Percentiles rank a stretch among this genome's conserved stretches.
Conservation (phyloP, 2,888 invertebrate species). For the Heteromyza rotundicornis region DNA sequence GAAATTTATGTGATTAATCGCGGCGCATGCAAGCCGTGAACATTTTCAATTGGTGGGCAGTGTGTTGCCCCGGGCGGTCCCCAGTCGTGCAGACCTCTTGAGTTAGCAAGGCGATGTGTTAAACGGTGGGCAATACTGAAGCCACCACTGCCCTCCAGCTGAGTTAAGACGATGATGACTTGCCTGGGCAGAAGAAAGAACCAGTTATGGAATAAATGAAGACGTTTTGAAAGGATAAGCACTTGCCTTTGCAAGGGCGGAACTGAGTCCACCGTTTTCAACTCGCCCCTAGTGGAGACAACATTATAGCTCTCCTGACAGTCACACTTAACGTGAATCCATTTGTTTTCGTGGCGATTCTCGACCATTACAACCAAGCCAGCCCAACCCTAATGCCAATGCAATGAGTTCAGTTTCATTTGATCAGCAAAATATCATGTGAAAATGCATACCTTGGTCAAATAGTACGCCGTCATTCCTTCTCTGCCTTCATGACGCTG, state of each 20-base stretch:
- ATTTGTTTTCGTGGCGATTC: slow-evolving; percentile 91
- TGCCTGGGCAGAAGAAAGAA: slow-evolving; percentile 74
- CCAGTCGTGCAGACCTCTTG: slow-evolving; percentile 91
- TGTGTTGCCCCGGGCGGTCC: slow-evolving; percentile 74
- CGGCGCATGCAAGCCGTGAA: slow-evolving; percentile 89
- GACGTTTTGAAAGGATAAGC: too few relatives aligned
- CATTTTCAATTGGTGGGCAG: slow-evolving; percentile 80
- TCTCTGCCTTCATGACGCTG: slow-evolving; percentile 91
- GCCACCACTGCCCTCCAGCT: slow-evolving; percentile 93
- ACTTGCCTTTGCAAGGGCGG: slow-evolving; percentile 88
- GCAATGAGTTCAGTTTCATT: slow-evolving; percentile 45
- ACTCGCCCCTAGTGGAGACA: slow-evolving; percentile 91
- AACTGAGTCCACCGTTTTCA: slow-evolving; percentile 92
- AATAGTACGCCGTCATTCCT: slow-evolving; percentile 95
- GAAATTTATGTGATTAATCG: slow-evolving; percentile 74
- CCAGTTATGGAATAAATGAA: too few relatives aligned
- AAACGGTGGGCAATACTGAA: slow-evolving; percentile 94
- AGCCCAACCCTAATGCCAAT: slow-evolving; percentile 81
- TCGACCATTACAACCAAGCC: slow-evolving; percentile 97
- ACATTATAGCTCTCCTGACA: slow-evolving; percentile 98
- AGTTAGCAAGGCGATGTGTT: slow-evolving; percentile 87
- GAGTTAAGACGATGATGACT: slow-evolving; percentile 94
- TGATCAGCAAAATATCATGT: too few relatives aligned
- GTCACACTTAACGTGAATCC: slow-evolving; percentile 96
- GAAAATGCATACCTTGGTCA: slow-evolving; percentile 79